Evolutionary conservation across 1,140 invertebrate genomes (phyloP).

Genomic region (Zaprionus gabonicus): DNA sequence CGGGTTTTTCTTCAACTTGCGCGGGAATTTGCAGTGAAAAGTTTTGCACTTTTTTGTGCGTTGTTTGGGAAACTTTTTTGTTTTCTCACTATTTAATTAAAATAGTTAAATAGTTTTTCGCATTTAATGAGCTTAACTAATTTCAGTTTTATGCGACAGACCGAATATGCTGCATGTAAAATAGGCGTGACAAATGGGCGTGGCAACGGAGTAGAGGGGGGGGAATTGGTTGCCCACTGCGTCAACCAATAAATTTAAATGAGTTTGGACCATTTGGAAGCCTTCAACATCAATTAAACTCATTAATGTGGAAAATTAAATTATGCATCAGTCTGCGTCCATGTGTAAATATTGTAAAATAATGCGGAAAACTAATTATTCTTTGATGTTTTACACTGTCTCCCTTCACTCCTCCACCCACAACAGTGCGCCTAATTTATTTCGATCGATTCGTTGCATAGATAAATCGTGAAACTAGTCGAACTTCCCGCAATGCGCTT

Average conservation of each 20-base stretch:
- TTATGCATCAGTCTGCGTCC: conserved; percentile 31
- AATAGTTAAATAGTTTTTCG: conserved; percentile 56
- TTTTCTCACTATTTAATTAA: conserved; percentile 57
- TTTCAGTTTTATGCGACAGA: conserved; percentile 51
- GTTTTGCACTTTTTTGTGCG: conserved; percentile 8
- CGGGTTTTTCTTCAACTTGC: conserved; percentile 21
- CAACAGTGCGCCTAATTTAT: not conserved
- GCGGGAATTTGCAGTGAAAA: conserved; percentile 10
- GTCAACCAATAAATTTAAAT: conserved; percentile 37
- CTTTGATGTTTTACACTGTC: not conserved
- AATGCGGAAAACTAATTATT: conserved; percentile 36
- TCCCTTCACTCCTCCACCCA: no score
- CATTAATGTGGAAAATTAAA: conserved; percentile 55
- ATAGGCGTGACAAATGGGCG: conserved; percentile 14
- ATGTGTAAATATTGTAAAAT: conserved; percentile 38
- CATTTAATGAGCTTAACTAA: conserved; percentile 71
- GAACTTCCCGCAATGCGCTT: not conserved
- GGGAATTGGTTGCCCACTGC: not conserved
- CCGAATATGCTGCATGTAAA: conserved; percentile 48
- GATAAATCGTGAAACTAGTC: not conserved
- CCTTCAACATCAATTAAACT: conserved; percentile 47
- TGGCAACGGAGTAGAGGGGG: not conserved
- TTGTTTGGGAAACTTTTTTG: conserved; percentile 4
- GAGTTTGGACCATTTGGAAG: conserved; percentile 31
- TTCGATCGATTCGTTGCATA: not conserved